Evolutionary conservation across 2,113 vertebrate species (phyloP).

Genomic region (Callopanchax toddi): DNA sequence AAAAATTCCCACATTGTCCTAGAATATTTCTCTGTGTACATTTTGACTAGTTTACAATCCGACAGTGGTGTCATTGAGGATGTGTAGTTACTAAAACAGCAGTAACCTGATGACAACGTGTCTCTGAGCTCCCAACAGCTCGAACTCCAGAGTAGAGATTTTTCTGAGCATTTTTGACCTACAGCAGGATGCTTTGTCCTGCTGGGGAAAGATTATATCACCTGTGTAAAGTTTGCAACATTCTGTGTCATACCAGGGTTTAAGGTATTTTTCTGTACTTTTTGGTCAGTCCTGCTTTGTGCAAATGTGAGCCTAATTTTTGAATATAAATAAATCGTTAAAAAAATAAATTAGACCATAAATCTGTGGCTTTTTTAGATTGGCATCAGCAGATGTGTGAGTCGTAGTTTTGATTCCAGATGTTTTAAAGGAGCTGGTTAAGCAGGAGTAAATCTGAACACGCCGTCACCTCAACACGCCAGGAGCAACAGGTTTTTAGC

Average conservation of each 20-base stretch:
- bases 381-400: background rate
- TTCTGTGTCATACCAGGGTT: no score
- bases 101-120: background rate
- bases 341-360: no score
- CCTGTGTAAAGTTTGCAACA: no score
- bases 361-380: no score
- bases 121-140: background rate
- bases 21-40: no score
- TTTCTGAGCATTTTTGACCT: background rate
- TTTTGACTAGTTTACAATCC: no score
- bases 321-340: no score
- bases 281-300: no score
- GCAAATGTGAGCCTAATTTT: no score
- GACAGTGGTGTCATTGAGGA: background rate
- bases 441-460: background rate
- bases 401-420: background rate
- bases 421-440: conserved; percentile 10
- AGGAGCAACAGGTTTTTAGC: conserved; percentile 14
- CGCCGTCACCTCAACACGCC: background rate
- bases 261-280: no score
- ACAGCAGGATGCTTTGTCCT: no score
- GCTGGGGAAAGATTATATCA: no score
- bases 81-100: background rate
- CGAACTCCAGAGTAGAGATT: background rate
- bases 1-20: background rate